Base-by-base conservation (phyloP, 2,113 vertebrate species). In the Misgurnus anguillicaudatus region DNA sequence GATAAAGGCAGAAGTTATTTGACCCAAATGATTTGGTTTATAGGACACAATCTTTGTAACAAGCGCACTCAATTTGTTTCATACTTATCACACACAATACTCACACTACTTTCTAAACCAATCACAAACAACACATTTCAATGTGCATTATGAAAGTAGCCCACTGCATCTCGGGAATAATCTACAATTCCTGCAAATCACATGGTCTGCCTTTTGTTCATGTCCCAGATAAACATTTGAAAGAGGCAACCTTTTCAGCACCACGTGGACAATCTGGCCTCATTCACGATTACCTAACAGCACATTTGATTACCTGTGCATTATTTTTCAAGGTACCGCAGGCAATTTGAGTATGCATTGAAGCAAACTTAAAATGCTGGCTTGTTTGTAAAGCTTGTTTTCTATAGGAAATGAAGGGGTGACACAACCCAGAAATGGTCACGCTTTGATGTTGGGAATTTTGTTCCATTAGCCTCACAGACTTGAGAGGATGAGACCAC, bases 381-480 rank as follows among this genome's bases (percentile, higher is more conserved):
- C 16, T 61, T 80, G 47, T 75, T 75, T 45, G 69, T 63, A 14
- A 24, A 48, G 60, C 42, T 63, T 72, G 62, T 61, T 75, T 67
- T 41, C 71, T 67, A 36, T 38, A 51, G 63, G 55, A 68, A 75
- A 70, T 60, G 79, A 80, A 24, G 71, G 73, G 39, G 55, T 75
- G 55, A 75, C 13, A 47, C 60, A 53, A 75, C 79, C 79, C 10
- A 80, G 79, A 80, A 51, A 61, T 39, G n/a, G 41, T 75, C 70
- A 75, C 31, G 53, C 19, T 9, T 60, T 67, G 48, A 80, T 75
- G 70, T 51, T 75, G 3, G 71, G 53, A 75, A 80, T 75, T 80
- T 38, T 67, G 63, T 67, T 80, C 79, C 63, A 80, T 80, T 80
- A 80, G 63, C 69, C 62, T 60, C 51, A 16, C n/a, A 19, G 19